These are phyloP conservation scores for Caenorhabditis panamensis DNA, from an alignment of 2,888 invertebrate species.

Conservation along the genomic window DNA sequence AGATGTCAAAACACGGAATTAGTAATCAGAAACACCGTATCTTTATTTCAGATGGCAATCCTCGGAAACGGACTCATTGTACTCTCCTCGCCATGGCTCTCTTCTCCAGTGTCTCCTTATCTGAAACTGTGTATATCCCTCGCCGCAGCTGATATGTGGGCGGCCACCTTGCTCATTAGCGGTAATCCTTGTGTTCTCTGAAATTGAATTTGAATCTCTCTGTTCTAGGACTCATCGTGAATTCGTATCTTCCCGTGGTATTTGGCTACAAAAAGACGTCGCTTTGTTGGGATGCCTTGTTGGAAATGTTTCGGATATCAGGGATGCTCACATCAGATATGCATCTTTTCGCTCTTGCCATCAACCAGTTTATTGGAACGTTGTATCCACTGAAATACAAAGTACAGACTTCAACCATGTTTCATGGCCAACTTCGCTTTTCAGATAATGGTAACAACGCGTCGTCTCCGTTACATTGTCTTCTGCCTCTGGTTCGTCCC, in stretches of 20 bases:
- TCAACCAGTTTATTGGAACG: slow-evolving; percentile 79
- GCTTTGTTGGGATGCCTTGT: slow-evolving; percentile 69
- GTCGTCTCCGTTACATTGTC: slow-evolving; percentile 73
- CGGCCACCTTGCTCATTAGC: slow-evolving; percentile 72
- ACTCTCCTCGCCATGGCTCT: slow-evolving; percentile 74
- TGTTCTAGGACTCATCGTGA: slow-evolving; percentile 77
- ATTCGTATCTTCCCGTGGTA: slow-evolving; percentile 78
- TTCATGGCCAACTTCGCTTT: too few species aligned
- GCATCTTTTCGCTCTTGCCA: slow-evolving; percentile 78
- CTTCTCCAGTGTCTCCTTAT: slow-evolving; percentile 77
- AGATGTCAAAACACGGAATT: background rate
- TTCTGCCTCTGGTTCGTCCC: slow-evolving; percentile 76
- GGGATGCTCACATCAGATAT: slow-evolving; percentile 80
- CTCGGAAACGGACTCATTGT: slow-evolving; percentile 78
- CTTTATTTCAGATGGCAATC: slow-evolving; percentile 74
- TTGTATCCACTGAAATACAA: slow-evolving; percentile 79
- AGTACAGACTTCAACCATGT: too few species aligned
- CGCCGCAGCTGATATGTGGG: slow-evolving; percentile 79
- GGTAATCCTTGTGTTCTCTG: slow-evolving; percentile 60
- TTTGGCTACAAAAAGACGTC: slow-evolving; percentile 67
- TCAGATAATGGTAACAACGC: slow-evolving; percentile 78
- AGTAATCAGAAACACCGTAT: slow-evolving; percentile 2
- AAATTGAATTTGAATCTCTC: background rate
- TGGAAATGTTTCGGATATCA: slow-evolving; percentile 76
- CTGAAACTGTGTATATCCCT: slow-evolving; percentile 77